Base-by-base conservation (phyloP, 1,140 invertebrate genomes). In the Zaprionus taronus region DNA sequence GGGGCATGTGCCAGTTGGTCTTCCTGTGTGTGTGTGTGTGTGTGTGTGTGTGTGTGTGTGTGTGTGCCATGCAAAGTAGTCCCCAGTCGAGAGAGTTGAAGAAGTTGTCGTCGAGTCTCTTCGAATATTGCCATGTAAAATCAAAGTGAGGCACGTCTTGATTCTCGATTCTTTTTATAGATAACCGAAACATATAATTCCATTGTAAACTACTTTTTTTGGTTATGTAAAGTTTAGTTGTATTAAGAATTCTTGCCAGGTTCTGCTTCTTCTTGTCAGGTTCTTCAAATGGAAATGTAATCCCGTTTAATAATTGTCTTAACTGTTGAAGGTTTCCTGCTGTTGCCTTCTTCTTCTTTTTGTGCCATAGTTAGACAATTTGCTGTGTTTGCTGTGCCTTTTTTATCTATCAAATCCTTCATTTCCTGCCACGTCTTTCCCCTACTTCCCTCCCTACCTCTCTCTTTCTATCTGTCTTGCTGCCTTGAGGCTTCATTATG, bases 401-500 rank as follows among this genome's bases (percentile, higher is more conserved):
- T 72, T 36, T 15, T n/a, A 49, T 7, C 57, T n/a, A 49, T 7
- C 57, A 70, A 75, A 74, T 65, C 61, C 61, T 76, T 76, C 44
- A 72, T 76, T 76, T 76, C 73, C 73, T 72, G 73, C 26, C 20
- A 26, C n/a, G 31, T 24, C 24, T 38, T 38, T 0, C 36, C 4
- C 4, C 11, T 44, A 1, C 5, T 1, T 1, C 26, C 26, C 5
- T 17, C 41, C 7, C n/a, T 28, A 11, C 15, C 12, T 61, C 9
- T 17, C 11, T 49, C 7, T 26, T 28, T 34, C 14, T 20, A n/a
- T 17, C 12, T 24, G 9, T 9, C 31, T 34, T 31, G 26, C 26
- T 28, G 15, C 34, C 66, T 58, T 58, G 55, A 31, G 72, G 72
- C 68, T 66, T 61, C 64, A 76, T 76, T 76, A 76, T 72, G 73